Base-by-base conservation (phyloP, 2,797 vertebrate species). In the Gymnopithys bicolor region DNA sequence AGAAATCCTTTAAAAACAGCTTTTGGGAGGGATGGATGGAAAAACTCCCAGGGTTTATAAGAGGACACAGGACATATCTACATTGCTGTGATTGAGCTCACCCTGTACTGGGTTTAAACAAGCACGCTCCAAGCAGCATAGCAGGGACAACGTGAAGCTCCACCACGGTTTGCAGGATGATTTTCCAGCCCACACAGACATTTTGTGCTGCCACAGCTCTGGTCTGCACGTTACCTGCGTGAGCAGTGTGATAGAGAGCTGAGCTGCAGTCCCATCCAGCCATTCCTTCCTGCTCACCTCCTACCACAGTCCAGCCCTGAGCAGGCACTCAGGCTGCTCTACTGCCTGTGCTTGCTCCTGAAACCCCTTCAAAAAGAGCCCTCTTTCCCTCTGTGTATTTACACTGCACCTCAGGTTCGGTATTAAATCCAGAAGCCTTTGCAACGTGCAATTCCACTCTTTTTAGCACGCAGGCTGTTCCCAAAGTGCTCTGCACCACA, bases 381-480 rank as follows among this genome's bases (percentile, higher is more conserved):
- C 19, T 10, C 17, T 27, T 17, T 59, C 45, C 46, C 4, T 11
- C 7, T 41, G 68, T 5, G 43, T 13, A 7, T 41, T 70, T 52
- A 27, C 2, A 0, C 63, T 4, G 55, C 23, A 5, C 23, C 55
- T 46, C 68, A 19, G 32, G 1, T 49, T 53, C 15, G 2, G 10
- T 28, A n/a, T 15, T 14, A 64, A 39, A n/a, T 33, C 23, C 74
- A n/a, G 32, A 10, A 91, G 67, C 45, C 64, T 68, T 74, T 27
- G 84, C 84, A 63, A 32, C 0, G 3, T 23, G 43, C 75, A 22
- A 3, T 48, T 27, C 7, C 37, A 35, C 53, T 70, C 75, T 7
- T 62, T 60, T 33, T 75, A 73, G 92, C 89, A 19, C 25, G 24
- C 92, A 92, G 89, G 56, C 91, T 59, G 81, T 46, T 90, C 80